phyloP scores from a whole-genome alignment of 92 coral and sea anemone genomes.

The Chrysogorgia sp. region DNA sequence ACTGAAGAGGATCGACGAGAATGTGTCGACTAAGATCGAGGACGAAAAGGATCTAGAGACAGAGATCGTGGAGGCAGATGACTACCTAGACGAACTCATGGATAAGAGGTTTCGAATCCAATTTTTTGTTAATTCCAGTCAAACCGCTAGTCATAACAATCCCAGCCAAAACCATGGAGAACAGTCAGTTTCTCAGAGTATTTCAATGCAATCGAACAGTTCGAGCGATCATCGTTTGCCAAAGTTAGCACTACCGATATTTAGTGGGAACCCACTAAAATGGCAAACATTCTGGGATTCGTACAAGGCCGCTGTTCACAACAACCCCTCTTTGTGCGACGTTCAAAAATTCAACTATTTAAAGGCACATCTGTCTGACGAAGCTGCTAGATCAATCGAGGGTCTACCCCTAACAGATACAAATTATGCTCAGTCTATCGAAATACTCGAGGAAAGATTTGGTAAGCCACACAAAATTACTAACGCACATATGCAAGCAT shows the following conservation, averaged over 20 bases:
- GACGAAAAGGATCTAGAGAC: conserved; percentile 10
- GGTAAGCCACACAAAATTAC: conserved; percentile 18
- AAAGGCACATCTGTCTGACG: conserved; percentile 28
- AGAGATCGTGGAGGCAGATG: conserved; percentile 7
- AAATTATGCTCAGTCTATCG: conserved; percentile 26
- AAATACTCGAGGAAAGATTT: conserved; percentile 30
- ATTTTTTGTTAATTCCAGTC: not conserved
- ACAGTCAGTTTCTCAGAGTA: no score
- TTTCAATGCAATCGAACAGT: not conserved
- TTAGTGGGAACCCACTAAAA: conserved; percentile 31
- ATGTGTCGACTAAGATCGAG: not conserved
- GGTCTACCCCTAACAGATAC: conserved; percentile 32
- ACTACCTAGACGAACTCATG: not conserved
- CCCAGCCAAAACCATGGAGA: not conserved
- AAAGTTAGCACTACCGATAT: conserved; percentile 18
- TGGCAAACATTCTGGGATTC: conserved; percentile 44
- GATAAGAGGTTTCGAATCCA: conserved; percentile 20
- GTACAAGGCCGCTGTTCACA: conserved; percentile 7
- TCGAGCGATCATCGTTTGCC: conserved; percentile 18
- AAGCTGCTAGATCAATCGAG: conserved; percentile 27
- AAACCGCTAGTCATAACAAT: not conserved
- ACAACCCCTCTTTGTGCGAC: not conserved
- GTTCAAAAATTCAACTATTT: conserved; percentile 39
- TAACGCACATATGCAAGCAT: conserved; percentile 44
- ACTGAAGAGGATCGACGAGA: conserved; percentile 5